Base-by-base conservation (phyloP, 1,140 invertebrate species). In the Caenorhabditis briggsae region DNA sequence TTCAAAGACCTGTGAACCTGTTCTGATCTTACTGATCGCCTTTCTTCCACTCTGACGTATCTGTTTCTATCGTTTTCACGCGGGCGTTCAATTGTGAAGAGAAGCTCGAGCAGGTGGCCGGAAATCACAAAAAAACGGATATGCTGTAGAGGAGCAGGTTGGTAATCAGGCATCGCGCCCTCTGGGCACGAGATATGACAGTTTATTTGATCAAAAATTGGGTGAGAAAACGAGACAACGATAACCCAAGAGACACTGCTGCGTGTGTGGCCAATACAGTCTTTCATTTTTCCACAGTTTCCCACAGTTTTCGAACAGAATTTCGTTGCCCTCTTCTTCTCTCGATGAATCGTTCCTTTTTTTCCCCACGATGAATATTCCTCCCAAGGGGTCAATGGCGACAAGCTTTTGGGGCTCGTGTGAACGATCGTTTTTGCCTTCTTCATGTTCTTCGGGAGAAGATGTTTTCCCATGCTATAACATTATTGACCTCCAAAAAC, bases 171-270 rank as follows among this genome's bases (percentile, higher is more conserved):
- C 6, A 8, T 53, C 70, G 46, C 64, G 64, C 64, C 70, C 70
- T 78, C 70, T 78, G 70, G 46, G 14, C 6, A 48, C n/a, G 20
- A 11, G 33, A 50, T 14, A 14, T 78, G 70, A 50, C 70, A 78
- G 70, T 78, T 78, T 78, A 53, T 78, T 78, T 78, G 70, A 78
- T 53, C 23, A 78, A 78, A 70, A 78, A 78, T 53, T 78, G 9
- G 70, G 70, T 78, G 70, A 78, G 70, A 78, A 78, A 65, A 78
- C 46, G 70, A 20, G 46, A 78, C 46, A 25, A 70, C 8, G 33
- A 78, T 41, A 20, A 6, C n/a, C 70, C 48, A n/a, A n/a, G n/a
- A n/a, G n/a, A n/a, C n/a, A n/a, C n/a, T n/a, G n/a, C 46, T 53
- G n/a, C 70, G 46, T 50, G 65, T 48, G 70, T 78, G 70, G 70